Conservation (phyloP, 2,113 vertebrate genomes). For the Channa maculata region DNA sequence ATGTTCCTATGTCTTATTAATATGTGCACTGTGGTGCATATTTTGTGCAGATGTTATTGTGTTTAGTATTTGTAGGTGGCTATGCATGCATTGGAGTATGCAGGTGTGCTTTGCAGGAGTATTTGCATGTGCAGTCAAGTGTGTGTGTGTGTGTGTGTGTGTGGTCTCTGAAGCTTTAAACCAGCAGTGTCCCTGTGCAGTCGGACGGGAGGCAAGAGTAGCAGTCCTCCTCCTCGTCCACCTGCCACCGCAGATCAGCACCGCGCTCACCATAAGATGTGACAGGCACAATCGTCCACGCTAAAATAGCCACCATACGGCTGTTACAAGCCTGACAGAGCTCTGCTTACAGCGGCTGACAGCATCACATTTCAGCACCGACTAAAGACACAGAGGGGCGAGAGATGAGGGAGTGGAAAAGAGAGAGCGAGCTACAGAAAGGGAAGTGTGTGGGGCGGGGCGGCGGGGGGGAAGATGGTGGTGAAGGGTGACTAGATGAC, state of each 20-base stretch:
- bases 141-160: not conserved
- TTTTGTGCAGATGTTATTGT: not conserved
- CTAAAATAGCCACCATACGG: conserved; percentile 81
- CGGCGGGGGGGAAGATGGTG: not conserved
- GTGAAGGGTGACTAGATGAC: not conserved
- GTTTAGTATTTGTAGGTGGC: not conserved
- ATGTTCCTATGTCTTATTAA: not conserved
- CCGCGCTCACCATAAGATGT: conserved; percentile 72
- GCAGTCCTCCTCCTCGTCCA: conserved; percentile 12
- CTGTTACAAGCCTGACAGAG: conserved; percentile 70
- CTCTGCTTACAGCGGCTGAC: conserved; percentile 73
- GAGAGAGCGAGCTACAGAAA: not conserved
- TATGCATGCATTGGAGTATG: not conserved
- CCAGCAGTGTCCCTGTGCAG: conserved; percentile 22
- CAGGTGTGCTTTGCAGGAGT: not conserved
- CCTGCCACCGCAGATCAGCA: conserved; percentile 69
- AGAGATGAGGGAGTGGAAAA: not conserved
- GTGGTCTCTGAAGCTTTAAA: conserved; percentile 17
- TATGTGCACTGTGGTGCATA: not conserved
- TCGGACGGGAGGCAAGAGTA: not conserved
- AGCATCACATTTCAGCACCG: conserved; percentile 64
- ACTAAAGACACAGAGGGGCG: not conserved
- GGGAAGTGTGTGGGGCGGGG: too few species aligned
- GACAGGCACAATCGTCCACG: conserved; percentile 77
- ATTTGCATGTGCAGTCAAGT: not conserved